Conservation (phyloP, 2,113 vertebrate genomes). For the Albula glossodonta region DNA sequence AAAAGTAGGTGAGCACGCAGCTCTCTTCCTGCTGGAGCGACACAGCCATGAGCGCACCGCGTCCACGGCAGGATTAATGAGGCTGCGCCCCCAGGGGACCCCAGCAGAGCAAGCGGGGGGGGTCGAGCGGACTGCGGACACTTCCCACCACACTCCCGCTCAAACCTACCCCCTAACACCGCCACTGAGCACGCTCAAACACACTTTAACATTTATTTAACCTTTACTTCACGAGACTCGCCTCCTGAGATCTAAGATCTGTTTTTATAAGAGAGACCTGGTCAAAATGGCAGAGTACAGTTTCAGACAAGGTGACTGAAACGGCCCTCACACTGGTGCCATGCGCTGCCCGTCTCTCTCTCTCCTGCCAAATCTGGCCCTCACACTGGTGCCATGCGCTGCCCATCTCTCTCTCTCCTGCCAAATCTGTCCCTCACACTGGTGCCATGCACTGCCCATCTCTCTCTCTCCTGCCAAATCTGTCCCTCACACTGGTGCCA, state of each 20-base stretch:
- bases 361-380: too few species aligned
- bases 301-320: too few species aligned
- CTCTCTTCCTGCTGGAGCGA: conserved; percentile 34
- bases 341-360: background rate
- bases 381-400: too few species aligned
- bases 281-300: too few species aligned
- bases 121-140: background rate
- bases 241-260: too few species aligned
- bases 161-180: background rate
- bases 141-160: background rate
- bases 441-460: conserved; percentile 57
- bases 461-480: conserved; percentile 61
- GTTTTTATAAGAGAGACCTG: too few species aligned
- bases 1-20: conserved; percentile 16
- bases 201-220: too few species aligned
- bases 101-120: conserved; percentile 10
- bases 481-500: conserved; percentile 54
- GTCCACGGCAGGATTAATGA: conserved; percentile 46
- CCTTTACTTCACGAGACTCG: too few species aligned
- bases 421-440: too few species aligned
- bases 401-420: too few species aligned
- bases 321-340: conserved; percentile 54
- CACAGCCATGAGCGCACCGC: conserved; percentile 38
- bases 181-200: background rate
- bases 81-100: conserved; percentile 1